Evolutionary conservation across 1,140 invertebrate genomes (phyloP).

Genomic region (Lerema accius): DNA sequence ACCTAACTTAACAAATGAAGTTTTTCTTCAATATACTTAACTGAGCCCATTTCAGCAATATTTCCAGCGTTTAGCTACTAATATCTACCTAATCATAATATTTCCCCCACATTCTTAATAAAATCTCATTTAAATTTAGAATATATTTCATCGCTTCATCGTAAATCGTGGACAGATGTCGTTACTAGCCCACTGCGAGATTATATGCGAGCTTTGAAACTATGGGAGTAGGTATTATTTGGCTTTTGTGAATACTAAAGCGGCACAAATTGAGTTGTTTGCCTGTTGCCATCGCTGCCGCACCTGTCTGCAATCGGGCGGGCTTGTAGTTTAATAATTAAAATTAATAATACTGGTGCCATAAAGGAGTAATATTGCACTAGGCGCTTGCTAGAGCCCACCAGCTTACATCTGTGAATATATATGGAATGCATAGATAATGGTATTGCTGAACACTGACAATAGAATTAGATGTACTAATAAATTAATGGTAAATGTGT

Average conservation of each 20-base stretch:
- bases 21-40: too few species aligned
- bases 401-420: not conserved
- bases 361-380: constrained; percentile 29
- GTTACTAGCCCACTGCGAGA: constrained; percentile 38
- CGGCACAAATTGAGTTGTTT: constrained; percentile 57
- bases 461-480: not conserved
- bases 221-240: constrained; percentile 50
- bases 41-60: too few species aligned
- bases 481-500: not conserved
- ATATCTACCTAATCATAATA: too few species aligned
- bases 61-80: too few species aligned
- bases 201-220: constrained; percentile 57
- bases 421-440: not conserved
- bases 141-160: not conserved
- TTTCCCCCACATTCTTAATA: too few species aligned
- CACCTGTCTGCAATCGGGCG: constrained; percentile 23
- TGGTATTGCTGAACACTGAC: not conserved
- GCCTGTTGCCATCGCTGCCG: constrained; percentile 35
- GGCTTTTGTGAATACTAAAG: constrained; percentile 60
- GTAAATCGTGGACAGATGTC: not conserved
- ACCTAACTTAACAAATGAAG: too few species aligned
- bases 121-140: not conserved
- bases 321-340: constrained; percentile 28
- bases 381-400: constrained; percentile 4
- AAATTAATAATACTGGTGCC: constrained; percentile 28